These are phyloP conservation scores for Pampusana beccarii DNA, from an alignment of 2,113 vertebrate genomes.

Conservation along the genomic window DNA sequence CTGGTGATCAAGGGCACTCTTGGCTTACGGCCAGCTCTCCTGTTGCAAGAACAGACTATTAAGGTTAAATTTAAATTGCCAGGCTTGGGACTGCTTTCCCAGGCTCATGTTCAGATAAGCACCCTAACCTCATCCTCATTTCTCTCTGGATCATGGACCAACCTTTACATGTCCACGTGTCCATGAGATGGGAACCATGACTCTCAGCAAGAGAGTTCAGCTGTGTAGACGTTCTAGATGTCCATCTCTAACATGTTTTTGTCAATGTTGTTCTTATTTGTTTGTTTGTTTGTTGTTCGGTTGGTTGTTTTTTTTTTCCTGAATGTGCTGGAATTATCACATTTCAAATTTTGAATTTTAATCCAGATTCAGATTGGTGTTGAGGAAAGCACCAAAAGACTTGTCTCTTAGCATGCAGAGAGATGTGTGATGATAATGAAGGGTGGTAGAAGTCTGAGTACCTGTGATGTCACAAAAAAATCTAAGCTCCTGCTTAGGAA, in stretches of 20 bases:
- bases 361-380: neutral
- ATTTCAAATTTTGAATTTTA: neutral
- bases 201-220: neutral
- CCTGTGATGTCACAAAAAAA: neutral
- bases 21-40: neutral
- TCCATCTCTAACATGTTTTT: neutral
- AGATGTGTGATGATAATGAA: neutral
- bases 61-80: neutral
- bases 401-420: neutral
- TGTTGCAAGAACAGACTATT: neutral
- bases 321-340: neutral
- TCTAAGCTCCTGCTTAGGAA: neutral
- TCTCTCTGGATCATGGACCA: neutral
- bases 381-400: neutral
- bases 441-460: neutral
- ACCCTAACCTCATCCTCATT: neutral
- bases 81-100: neutral
- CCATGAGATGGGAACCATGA: neutral
- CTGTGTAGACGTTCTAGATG: neutral
- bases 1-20: neutral
- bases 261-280: neutral
- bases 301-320: neutral
- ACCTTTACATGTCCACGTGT: neutral
- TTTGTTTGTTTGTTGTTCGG: neutral
- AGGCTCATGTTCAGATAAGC: neutral